Evolutionary conservation across 92 coral and sea anemone species (phyloP).

Genomic region (Zoanthus gigantus): DNA sequence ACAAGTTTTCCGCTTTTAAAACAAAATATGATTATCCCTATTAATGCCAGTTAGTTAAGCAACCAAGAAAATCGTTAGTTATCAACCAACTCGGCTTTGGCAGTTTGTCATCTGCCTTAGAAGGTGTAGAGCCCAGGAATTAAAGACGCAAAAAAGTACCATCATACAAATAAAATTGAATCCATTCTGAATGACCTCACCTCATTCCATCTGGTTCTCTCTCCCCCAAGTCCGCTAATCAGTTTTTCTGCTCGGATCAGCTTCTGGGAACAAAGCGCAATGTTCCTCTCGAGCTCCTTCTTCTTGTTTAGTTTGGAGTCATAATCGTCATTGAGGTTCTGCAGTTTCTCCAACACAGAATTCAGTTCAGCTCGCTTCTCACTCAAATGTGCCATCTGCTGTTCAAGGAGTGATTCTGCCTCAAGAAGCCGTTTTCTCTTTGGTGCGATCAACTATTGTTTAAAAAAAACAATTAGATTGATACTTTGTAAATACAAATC

Average conservation of each 20-base stretch:
- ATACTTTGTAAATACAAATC: not conserved
- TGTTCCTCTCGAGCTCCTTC: slow-evolving; percentile 88
- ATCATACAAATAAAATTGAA: not conserved
- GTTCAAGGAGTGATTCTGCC: slow-evolving; percentile 83
- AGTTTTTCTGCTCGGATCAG: slow-evolving; percentile 97
- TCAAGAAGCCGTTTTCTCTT: slow-evolving; percentile 86
- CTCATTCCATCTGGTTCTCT: slow-evolving; percentile 95
- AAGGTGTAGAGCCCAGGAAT: no score
- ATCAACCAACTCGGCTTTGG: no score
- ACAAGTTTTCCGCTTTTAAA: no score
- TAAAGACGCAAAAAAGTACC: no score
- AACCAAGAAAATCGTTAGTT: no score
- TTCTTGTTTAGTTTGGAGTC: slow-evolving; percentile 87
- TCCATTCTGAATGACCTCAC: slow-evolving; percentile 40
- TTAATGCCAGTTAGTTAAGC: no score
- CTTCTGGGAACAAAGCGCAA: slow-evolving; percentile 92
- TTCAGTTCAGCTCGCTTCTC: slow-evolving; percentile 88
- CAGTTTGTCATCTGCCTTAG: no score
- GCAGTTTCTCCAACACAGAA: slow-evolving; percentile 91
- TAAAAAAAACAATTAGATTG: not conserved
- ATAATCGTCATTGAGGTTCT: slow-evolving; percentile 92
- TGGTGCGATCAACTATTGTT: slow-evolving; percentile 88
- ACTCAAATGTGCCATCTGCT: slow-evolving; percentile 90
- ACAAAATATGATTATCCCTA: no score
- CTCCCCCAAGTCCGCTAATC: slow-evolving; percentile 96